These are phyloP conservation scores for Noctuana brunneofusca DNA, from an alignment of 2,888 invertebrate genomes.

Conservation along the genomic window DNA sequence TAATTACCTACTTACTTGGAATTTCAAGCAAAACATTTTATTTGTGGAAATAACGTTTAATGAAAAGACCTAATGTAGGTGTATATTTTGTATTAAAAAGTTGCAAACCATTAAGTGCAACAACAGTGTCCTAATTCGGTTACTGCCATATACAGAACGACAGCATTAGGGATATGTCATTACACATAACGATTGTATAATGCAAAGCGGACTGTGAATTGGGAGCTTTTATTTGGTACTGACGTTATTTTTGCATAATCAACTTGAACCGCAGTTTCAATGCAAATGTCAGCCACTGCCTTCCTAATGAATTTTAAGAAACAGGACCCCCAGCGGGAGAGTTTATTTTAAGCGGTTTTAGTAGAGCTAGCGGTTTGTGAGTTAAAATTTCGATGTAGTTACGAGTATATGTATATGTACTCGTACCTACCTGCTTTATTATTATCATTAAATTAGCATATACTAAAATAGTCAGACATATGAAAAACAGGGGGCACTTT, in stretches of 20 bases:
- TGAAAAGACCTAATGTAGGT: no score
- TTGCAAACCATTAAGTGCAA: not conserved
- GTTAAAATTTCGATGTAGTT: not conserved
- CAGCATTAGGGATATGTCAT: conserved; percentile 50
- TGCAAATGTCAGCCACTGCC: conserved; percentile 62
- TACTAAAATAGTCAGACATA: no score
- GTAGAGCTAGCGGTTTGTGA: conserved; percentile 4
- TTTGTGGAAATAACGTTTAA: no score
- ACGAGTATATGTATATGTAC: not conserved
- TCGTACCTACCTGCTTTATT: no score
- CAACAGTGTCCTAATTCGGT: conserved; percentile 16
- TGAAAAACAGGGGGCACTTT: no score
- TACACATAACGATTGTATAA: conserved; percentile 52
- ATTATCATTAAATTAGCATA: no score
- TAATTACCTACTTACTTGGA: no score
- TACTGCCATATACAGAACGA: conserved; percentile 30
- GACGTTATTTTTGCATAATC: conserved; percentile 72
- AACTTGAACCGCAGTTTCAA: conserved; percentile 60
- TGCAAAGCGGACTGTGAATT: conserved; percentile 64
- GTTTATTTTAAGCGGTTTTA: conserved; percentile 38
- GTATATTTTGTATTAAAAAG: conserved; percentile 9
- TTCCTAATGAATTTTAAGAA: conserved; percentile 56
- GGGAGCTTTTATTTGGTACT: conserved; percentile 53
- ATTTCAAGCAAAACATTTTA: not conserved
- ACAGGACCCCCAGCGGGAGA: conserved; percentile 40